phyloP scores from a whole-genome alignment of 2,113 vertebrate genomes.

The Grammomys dolichurus region DNA sequence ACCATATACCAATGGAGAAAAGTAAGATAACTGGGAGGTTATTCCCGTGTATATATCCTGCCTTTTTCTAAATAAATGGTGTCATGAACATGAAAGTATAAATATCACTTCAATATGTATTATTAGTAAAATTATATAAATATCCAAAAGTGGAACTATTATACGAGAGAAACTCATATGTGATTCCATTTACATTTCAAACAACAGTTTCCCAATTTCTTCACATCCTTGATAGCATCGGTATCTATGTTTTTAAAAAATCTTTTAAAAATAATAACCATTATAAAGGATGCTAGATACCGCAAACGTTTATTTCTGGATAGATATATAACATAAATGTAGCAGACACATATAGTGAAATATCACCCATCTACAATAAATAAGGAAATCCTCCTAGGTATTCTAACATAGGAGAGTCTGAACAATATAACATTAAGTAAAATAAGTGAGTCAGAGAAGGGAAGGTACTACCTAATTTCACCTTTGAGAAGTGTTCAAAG shows the following conservation, averaged over 20 bases:
- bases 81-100: not conserved
- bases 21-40: not conserved
- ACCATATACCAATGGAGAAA: not conserved
- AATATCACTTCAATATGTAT: not conserved
- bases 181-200: not conserved
- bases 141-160: not conserved
- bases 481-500: not conserved
- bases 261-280: not conserved
- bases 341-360: not conserved
- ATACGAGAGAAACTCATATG: not conserved
- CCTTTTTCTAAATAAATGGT: not conserved
- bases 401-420: not conserved
- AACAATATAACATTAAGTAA: not conserved
- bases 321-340: not conserved
- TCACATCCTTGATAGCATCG: not conserved
- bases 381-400: not conserved
- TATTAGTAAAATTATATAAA: not conserved
- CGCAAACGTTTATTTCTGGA: too few species aligned
- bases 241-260: not conserved
- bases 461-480: not conserved
- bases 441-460: not conserved
- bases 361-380: not conserved
- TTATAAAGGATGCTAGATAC: not conserved
- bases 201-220: not conserved
- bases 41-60: accelerated